Evolutionary conservation across 2,113 vertebrate genomes (phyloP), one percentile per base, ranked within the genome.

Genomic region (Notarius quadriscutis): DNA sequence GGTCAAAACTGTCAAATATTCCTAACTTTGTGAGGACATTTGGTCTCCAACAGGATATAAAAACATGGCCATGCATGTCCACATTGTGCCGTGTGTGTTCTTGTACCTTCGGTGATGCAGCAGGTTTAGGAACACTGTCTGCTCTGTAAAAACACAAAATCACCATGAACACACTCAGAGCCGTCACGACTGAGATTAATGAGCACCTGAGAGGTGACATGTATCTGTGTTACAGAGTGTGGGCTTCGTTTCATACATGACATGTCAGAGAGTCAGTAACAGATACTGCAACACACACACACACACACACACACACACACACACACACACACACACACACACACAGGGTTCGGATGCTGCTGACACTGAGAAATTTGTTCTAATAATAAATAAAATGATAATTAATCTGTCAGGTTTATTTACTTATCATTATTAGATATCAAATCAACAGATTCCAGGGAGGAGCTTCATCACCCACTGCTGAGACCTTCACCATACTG

Each of bases 51-150:
- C 20, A n/a, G 10, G 62, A n/a, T 69, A 69, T 30, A 30, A 30
- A 69, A 15, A 41, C 34, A 72, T 41, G 30, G 27, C 5, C 30
- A 71, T 27, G 30, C 20, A 10, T 2, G 18, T 15, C 5, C 14
- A 6, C 27, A 34, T 8, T 1, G 7, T 79, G 11, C 6, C 81
- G 10, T 77, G 81, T 60, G 51, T 27, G 86, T 60, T 77, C 15
- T 94, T 92, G 81, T 94, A 99, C 98, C 97, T 97, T 97, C 81
- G 94, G 92, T 88, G 95, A 89, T 53, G 95, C 94, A 84, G 96
- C 95, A 1, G 96, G 94, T 92, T 97, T 98, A 7, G 94, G 81
- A 88, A 91, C 82, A 90, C 94, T 92, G 87, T 95, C 72, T 79
- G 94, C 95, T 93, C 98, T 99, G 89, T 15, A 50, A 87, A 81